A percentile compares a stretch with the other conserved stretches of the same genome.
Conservation (phyloP, 2,888 invertebrate genomes). For the Oithona nana region DNA sequence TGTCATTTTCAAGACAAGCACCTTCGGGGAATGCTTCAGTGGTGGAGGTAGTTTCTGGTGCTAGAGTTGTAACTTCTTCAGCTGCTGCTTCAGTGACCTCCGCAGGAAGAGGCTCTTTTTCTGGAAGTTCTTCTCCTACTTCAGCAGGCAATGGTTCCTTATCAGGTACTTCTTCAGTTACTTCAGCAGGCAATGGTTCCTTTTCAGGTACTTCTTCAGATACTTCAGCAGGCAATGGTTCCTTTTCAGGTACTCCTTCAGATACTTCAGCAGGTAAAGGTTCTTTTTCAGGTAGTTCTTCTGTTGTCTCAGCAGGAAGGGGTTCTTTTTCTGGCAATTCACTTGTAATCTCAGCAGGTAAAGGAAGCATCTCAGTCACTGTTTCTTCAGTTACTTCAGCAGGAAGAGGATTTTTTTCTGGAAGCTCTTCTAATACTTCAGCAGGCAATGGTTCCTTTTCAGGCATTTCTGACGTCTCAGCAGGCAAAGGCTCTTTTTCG, state of each 20-base stretch:
- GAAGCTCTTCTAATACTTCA: too few species aligned
- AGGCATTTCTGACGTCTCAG: too few species aligned
- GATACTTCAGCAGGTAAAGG: too few species aligned
- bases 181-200: constrained; percentile 8
- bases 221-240: constrained; percentile 4
- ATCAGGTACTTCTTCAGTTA: constrained; percentile 4
- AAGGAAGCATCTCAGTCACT: constrained; percentile 4
- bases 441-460: constrained; percentile 6
- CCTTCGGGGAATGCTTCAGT: not conserved
- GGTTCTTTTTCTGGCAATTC: constrained; percentile 14
- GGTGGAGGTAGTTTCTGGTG: constrained; percentile 15
- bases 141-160: not conserved
- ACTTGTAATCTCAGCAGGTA: too few species aligned
- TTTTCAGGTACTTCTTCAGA: not conserved
- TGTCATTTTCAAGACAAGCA: constrained; percentile 19
- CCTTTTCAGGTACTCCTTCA: too few species aligned
- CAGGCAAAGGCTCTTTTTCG: too few species aligned
- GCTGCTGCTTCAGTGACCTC: not conserved
- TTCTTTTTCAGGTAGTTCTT: constrained; percentile 13
- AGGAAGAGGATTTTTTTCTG: constrained; percentile 13
- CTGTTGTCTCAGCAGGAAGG: constrained; percentile 18
- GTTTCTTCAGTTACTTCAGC: constrained; percentile 19
- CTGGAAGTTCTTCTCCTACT: constrained; percentile 16
- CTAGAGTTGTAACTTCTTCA: not conserved
- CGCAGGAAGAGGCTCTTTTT: not conserved